Percentiles rank a stretch among this genome's conserved stretches.
Conservation (phyloP, 2,797 vertebrate species). For the Sebastes alutus region DNA sequence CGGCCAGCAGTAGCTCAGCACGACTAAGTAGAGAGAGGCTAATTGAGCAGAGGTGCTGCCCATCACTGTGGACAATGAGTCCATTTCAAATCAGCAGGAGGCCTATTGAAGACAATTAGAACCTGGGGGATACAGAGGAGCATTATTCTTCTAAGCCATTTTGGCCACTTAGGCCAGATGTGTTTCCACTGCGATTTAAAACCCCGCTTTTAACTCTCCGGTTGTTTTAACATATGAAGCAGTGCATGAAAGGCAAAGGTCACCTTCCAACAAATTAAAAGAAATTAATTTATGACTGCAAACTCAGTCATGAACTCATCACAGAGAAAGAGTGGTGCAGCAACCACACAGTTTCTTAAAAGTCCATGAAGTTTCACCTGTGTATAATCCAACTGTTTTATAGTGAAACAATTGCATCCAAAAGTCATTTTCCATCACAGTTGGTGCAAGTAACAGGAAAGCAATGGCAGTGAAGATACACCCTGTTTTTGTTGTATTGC, state of each 20-base stretch:
- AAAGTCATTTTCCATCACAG: not conserved
- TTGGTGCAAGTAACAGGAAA: not conserved
- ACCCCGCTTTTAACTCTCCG: constrained; percentile 28
- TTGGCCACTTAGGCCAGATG: constrained; percentile 48
- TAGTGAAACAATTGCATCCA: not conserved
- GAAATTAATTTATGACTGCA: not conserved
- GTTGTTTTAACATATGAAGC: constrained; percentile 24
- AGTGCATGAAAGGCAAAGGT: not conserved
- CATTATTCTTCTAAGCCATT: constrained; percentile 53
- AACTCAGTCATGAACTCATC: not conserved
- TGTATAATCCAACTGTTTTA: not conserved
- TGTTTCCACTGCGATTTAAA: constrained; percentile 38
- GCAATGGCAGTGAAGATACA: not conserved
- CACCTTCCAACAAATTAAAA: not conserved
- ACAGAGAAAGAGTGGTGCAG: not conserved
- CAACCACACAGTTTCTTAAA: not conserved
- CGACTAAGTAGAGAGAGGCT: constrained; percentile 46
- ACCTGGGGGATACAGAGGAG: constrained; percentile 64
- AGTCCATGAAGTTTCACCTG: not conserved
- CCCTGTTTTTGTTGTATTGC: not conserved
- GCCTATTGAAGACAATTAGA: constrained; percentile 71
- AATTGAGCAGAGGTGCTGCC: constrained; percentile 66
- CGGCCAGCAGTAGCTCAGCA: constrained; percentile 46
- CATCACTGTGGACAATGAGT: constrained; percentile 70
- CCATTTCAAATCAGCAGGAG: constrained; percentile 68